Evolutionary conservation across 2,888 invertebrate genomes (phyloP), one percentile per base, ranked within the genome.

Genomic region (Athetis lepigone): DNA sequence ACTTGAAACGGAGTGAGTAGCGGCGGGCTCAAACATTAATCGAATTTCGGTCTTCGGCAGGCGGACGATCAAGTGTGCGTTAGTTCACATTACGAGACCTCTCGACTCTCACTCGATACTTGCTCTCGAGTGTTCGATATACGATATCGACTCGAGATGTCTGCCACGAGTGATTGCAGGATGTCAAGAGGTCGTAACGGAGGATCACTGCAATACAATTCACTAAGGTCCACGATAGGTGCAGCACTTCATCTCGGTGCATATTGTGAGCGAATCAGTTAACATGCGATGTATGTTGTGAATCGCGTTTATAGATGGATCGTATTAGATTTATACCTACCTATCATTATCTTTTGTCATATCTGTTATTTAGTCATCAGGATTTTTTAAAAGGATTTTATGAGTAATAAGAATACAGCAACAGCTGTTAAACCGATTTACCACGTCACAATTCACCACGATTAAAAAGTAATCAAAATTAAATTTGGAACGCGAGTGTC

Each of bases 1-100:
- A 88, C 87, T 90, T 82, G 87, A 88, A 88, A 82, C 83, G 79
- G 82, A 84, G 86, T 85, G 87, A 87, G 86, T 87, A 85, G 88
- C 82, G 84, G 85, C 81, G 83, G 85, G 85, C 83, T 90, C 88
- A 85, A 91, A 89, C 90, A 89, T 92, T 93, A 93, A 94, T 94
- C 92, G 93, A 91, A 93, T 94, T 90, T 92, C 88, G 89, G 89
- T 89, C 86, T 89, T 86, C 90, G 85, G 78, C 84, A 75, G 81
- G 83, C 84, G 88, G 82, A 85, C 88, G 89, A 90, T 90, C 91
- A 90, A 92, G 92, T 88, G 86, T 87, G 87, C 89, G 89, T 88
- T 88, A 88, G 92, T 89, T 92, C 92, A 86, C 89, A 90, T 92
- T 90, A 91, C 90, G 84, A 82, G 81, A 58, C 82, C 90, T 81